phyloP scores from a whole-genome alignment of 2,888 invertebrate genomes.

The Agrochola lota region DNA sequence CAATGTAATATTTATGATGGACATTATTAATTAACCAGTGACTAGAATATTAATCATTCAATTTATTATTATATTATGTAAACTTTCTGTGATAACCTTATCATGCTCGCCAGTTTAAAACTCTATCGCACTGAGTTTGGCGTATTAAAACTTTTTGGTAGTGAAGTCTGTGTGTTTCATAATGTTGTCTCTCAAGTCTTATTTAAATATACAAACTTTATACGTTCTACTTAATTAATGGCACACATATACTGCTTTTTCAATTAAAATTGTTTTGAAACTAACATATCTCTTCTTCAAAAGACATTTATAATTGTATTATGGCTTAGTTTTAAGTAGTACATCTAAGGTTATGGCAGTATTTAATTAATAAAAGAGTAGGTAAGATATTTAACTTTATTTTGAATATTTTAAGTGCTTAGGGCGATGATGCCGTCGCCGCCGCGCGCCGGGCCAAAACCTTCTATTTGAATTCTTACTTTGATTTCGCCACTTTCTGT shows the following conservation, averaged over 20 bases:
- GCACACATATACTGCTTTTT: neutral
- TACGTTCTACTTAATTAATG: conserved; percentile 20
- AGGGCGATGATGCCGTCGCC: too few relatives aligned
- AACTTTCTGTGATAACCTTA: neutral
- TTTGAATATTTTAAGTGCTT: neutral
- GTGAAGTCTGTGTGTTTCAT: conserved; percentile 60
- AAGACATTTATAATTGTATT: neutral
- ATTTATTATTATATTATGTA: neutral
- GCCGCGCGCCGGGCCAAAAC: too few relatives aligned
- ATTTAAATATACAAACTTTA: conserved; percentile 25
- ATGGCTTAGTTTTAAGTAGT: neutral
- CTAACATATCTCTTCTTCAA: neutral
- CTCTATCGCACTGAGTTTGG: conserved; percentile 20
- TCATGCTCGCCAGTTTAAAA: conserved; percentile 36
- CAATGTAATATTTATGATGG: neutral
- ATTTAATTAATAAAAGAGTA: neutral
- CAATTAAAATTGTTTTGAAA: conserved; percentile 33
- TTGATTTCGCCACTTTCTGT: too few relatives aligned
- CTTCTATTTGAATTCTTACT: too few relatives aligned
- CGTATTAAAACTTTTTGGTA: conserved; percentile 52
- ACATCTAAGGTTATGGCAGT: too few relatives aligned
- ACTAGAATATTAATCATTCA: neutral
- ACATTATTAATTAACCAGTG: neutral
- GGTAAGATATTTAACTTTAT: accelerated
- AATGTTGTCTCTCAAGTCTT: conserved; percentile 43